Conservation (phyloP, 2,888 invertebrate species). For the Drosophila imparisetae region DNA sequence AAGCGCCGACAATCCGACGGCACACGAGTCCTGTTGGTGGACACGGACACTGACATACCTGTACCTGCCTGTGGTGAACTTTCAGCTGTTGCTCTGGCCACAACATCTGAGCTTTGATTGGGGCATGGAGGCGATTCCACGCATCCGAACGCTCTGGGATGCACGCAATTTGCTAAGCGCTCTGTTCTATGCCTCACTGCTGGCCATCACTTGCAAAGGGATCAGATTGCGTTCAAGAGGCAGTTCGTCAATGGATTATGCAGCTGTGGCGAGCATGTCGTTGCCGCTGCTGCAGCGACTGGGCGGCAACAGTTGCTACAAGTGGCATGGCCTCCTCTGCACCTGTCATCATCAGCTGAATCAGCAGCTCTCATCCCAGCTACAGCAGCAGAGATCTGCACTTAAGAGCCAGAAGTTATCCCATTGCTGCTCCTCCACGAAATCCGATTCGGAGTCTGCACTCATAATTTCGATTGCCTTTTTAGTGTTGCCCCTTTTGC, state of each 20-base stretch:
- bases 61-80: slow-evolving; percentile 96
- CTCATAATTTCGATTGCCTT: slow-evolving; percentile 88
- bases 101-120: slow-evolving; percentile 97
- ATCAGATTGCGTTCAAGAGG: slow-evolving; percentile 26
- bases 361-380: slow-evolving; percentile 1
- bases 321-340: slow-evolving; percentile 87
- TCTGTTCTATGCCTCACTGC: slow-evolving; percentile 89
- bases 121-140: slow-evolving; percentile 98
- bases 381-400: background rate
- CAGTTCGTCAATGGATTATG: slow-evolving; percentile 43
- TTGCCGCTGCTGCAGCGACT: slow-evolving; percentile 61
- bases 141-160: slow-evolving; percentile 91
- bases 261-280: slow-evolving; percentile 53
- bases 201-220: slow-evolving; percentile 68
- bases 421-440: background rate
- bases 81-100: slow-evolving; percentile 94
- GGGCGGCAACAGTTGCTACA: slow-evolving; percentile 87
- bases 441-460: slow-evolving; percentile 81
- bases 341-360: slow-evolving; percentile 26
- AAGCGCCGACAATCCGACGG: slow-evolving; percentile 97
- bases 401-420: background rate
- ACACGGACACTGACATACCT: slow-evolving; percentile 95
- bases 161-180: slow-evolving; percentile 90
- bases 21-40: slow-evolving; percentile 90
- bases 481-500: slow-evolving; percentile 95